Conservation (phyloP, 2,888 invertebrate genomes). For the Amphimallon solstitiale region DNA sequence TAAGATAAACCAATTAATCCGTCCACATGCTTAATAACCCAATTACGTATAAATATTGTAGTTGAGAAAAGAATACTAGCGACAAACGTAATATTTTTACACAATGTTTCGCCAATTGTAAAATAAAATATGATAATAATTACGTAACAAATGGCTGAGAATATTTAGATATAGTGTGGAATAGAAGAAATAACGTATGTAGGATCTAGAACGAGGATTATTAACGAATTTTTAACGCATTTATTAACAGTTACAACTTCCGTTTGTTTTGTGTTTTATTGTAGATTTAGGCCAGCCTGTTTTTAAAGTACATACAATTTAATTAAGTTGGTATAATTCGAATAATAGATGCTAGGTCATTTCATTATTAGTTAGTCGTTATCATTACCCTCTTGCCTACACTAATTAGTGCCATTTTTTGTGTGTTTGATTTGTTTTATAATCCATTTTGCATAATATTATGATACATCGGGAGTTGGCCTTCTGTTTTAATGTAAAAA, state of each 20-base stretch:
- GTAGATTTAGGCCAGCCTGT: conserved; percentile 15
- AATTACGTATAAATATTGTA: conserved; percentile 21
- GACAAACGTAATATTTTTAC: conserved; percentile 31
- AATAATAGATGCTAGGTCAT: not conserved
- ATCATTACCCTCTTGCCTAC: conserved; percentile 44
- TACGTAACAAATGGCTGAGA: conserved; percentile 32
- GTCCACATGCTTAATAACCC: conserved; percentile 34
- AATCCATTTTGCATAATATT: conserved; percentile 11
- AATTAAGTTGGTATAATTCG: conserved; percentile 5
- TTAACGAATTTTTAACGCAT: conserved; percentile 32
- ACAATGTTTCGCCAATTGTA: conserved; percentile 29
- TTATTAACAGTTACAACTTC: conserved; percentile 31
- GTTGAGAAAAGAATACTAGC: conserved; percentile 12
- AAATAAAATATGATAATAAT: conserved; percentile 19
- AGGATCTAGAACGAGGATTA: conserved; percentile 14
- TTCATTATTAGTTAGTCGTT: conserved; percentile 5
- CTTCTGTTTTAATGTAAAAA: conserved; percentile 51
- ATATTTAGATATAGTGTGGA: conserved; percentile 12
- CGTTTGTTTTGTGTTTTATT: conserved; percentile 23
- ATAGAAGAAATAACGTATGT: conserved; percentile 17
- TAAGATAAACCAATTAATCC: conserved; percentile 34
- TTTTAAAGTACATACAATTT: conserved; percentile 4
- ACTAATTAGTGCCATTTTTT: conserved; percentile 49
- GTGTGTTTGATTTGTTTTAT: conserved; percentile 44
- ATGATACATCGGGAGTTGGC: conserved; percentile 41